Evolutionary conservation across 1,140 invertebrate species (phyloP), one percentile per base, ranked within the genome.

Genomic region (Brachionus plicatilis): DNA sequence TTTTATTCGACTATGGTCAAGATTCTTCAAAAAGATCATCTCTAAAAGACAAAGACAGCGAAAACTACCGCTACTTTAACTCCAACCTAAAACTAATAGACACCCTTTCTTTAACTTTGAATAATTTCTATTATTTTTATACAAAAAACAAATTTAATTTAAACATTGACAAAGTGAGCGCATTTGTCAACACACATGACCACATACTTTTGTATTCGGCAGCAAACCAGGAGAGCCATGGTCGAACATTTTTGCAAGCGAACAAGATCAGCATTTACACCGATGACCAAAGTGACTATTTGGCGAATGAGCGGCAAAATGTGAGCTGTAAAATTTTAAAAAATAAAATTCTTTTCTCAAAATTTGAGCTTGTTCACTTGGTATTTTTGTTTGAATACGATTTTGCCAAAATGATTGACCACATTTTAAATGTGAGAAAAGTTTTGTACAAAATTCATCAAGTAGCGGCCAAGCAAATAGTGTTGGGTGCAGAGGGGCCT

Each of bases 351-450:
- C 20, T 76, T 4, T 76, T 50, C 47, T 9, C 72, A 4, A 76
- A 76, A n/a, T 76, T 76, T 12, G 45, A 76, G 14, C 9, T 76
- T 12, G 33, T 68, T 82, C 41, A 82, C 17, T 9, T 82, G 6
- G 37, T 65, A 65, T 82, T 82, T 68, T 43, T 60, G n/a, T 82
- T 82, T 41, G 9, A 27, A n/a, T 82, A 82, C 37, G 53, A 65
- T n/a, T 82, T 65, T 82, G 37, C 53, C 24, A 82, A 82, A 14
- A 29, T 82, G 37, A 82, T 82, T 27, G 79, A 82, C 33, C 79
- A 82, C 29, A 20, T 82, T 45, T 37, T 82, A 45, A 82, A 82
- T 56, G 27, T 76, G n/a, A 76, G 72, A 76, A 76, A 76, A 76
- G 43, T 45, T 20, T n/a, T 76, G 9, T 53, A 76, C 27, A 76